These are phyloP conservation scores for Oceanodroma leucorhoa DNA, from an alignment of 2,797 vertebrate species.

Conservation along the genomic window DNA sequence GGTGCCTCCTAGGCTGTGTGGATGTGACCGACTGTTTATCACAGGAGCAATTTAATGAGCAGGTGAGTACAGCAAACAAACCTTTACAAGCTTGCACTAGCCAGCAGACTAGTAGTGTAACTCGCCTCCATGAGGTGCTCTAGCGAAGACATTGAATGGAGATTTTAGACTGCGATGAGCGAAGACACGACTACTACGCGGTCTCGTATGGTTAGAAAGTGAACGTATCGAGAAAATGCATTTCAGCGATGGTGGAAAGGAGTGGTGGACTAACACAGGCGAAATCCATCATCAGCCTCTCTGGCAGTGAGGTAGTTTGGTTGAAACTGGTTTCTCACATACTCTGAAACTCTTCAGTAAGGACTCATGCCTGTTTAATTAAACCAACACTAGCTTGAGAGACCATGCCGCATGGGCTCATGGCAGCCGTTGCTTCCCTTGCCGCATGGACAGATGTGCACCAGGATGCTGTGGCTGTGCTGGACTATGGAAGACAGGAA, in stretches of 20 bases:
- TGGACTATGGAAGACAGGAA: not conserved
- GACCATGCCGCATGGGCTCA: not conserved
- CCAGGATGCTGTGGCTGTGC: not conserved
- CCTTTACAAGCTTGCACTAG: not conserved
- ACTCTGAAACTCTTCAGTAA: not conserved
- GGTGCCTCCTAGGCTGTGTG: slow-evolving; percentile 92
- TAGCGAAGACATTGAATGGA: not conserved
- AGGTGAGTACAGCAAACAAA: slow-evolving; percentile 79
- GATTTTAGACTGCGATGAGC: not conserved
- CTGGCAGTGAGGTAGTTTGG: not conserved
- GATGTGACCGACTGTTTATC: slow-evolving; percentile 89
- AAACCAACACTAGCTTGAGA: not conserved
- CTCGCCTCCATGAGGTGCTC: not conserved
- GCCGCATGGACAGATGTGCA: not conserved
- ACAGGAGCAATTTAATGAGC: slow-evolving; percentile 90
- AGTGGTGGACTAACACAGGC: not conserved
- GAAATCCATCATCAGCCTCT: not conserved
- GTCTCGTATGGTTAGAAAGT: not conserved
- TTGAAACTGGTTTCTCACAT: not conserved
- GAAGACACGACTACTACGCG: fast-evolving
- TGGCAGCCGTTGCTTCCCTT: not conserved
- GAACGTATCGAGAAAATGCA: not conserved
- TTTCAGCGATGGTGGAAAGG: not conserved
- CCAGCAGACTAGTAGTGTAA: not conserved
- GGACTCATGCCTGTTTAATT: not conserved